Base-by-base conservation (phyloP, 2,888 invertebrate genomes). In the Monochamus alternatus region DNA sequence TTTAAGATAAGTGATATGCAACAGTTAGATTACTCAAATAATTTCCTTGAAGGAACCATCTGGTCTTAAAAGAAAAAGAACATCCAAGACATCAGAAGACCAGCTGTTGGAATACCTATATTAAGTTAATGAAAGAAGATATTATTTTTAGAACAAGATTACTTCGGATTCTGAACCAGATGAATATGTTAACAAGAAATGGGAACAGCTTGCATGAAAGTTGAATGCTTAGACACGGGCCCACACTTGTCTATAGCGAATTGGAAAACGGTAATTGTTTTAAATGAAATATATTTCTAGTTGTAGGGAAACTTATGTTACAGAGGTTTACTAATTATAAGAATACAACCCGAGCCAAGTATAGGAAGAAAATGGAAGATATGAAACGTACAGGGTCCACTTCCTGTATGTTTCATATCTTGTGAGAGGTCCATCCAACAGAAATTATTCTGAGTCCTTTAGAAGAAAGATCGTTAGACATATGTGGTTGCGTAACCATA, bases 171-270 rank as follows among this genome's bases (percentile, higher is more conserved):
- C n/a, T 14, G 58, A 58, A 58, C 58, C 58, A 58, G 58, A 58
- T 58, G 58, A 58, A 58, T 58, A 58, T 58, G 58, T 58, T 58
- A 58, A 58, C 58, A 58, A 58, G 58, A 58, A 58, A 58, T 58
- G 58, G 58, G 58, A 58, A 14, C 5, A 58, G 58, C 58, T 58
- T 58, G 58, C 14, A 58, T 9, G 58, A 58, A 58, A 58, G 58
- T 58, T 58, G 14, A 58, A 58, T 58, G 58, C 14, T 58, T 58
- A 14, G 58, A 58, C n/a, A 58, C 30, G 58, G 14, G 12, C 58
- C 58, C 58, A 58, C 58, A 58, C 5, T 58, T 58, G 30, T 58
- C 58, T 58, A 14, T 58, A 58, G 58, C 58, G 10, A 58, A 58
- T 58, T 58, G 14, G 14, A 58, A 58, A 58, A 58, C 14, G 58